Percentiles rank a stretch among this genome's conserved stretches.
These are phyloP conservation scores for Ostrea denselamellosa DNA, from an alignment of 1,140 invertebrate species.

Conservation along the genomic window DNA sequence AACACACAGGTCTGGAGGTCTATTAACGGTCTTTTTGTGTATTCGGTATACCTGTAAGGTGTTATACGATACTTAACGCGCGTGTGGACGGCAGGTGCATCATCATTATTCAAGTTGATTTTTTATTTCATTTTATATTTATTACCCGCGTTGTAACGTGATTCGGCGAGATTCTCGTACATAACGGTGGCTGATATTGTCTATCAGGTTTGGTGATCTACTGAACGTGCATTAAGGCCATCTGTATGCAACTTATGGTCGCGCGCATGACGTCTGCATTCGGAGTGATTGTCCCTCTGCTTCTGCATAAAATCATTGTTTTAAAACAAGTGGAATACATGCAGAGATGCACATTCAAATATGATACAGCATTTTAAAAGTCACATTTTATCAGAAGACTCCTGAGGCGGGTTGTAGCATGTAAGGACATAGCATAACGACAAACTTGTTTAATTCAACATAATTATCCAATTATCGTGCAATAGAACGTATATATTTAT, in stretches of 20 bases:
- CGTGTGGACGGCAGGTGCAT: constrained; percentile 7
- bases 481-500: too few species aligned
- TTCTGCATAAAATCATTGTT: not conserved
- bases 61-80: not conserved
- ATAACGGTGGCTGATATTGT: not conserved
- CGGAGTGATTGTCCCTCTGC: not conserved
- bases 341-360: too few species aligned
- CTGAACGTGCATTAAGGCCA: not conserved
- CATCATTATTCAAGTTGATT: constrained; percentile 2
- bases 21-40: not conserved
- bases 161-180: not conserved
- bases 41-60: not conserved
- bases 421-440: too few species aligned
- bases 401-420: too few species aligned
- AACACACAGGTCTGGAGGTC: not conserved
- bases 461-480: too few species aligned
- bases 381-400: too few species aligned
- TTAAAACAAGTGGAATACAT: too few species aligned
- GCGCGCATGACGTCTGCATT: not conserved
- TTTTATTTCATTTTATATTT: not conserved
- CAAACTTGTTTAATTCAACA: too few species aligned
- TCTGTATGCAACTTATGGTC: not conserved
- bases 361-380: too few species aligned
- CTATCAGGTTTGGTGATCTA: not conserved
- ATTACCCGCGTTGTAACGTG: not conserved